Evolutionary conservation across 92 coral and sea anemone genomes (phyloP), one percentile per base, ranked within the genome.

Genomic region (Metridium senile): DNA sequence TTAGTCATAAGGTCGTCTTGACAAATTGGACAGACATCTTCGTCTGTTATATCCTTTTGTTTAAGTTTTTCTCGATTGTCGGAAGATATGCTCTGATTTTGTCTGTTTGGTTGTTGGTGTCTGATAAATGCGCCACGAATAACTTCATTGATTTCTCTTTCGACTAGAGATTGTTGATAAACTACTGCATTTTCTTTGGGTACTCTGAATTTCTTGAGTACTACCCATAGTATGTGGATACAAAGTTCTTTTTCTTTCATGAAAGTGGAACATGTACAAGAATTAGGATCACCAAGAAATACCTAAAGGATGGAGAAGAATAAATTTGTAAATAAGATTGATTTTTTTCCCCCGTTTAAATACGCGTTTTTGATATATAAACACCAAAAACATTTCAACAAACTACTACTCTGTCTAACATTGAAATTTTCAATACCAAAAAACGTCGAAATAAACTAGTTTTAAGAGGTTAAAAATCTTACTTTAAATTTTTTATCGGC

Each of bases 21-120:
- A 80, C 99, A 96, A 29, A 96, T 96, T 1, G 99, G 99, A 72
- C 99, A 96, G 32, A 96, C 89, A 71, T 96, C 99, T 18, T 96
- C 97, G 25, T 89, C 93, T 1, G 92, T 82, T 16, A 96, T 80
- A 7, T 89, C 90, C 74, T 92, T 92, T 58, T 87, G 93, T 54
- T 88, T 77, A 19, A 89, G 85, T 73, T 93, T 96, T 26, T 93
- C 96, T 58, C 99, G 84, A 58, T 72, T 74, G 49, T 93, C 96
- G 23, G 79, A 33, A 9, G 33, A 61, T 11, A 23, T 62, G 56
- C 63, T 71, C 63, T 74, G 78, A 30, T 59, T 70, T 57, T 86
- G 72, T 21, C 61, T 82, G 58, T 88, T 35, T 52, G 85, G 89
- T 49, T 81, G 61, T 30, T 28, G 69, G 45, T 63, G 69, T 29